These are phyloP conservation scores for Porites lutea DNA, from an alignment of 64 coral and sea anemone genomes.

Conservation along the genomic window DNA sequence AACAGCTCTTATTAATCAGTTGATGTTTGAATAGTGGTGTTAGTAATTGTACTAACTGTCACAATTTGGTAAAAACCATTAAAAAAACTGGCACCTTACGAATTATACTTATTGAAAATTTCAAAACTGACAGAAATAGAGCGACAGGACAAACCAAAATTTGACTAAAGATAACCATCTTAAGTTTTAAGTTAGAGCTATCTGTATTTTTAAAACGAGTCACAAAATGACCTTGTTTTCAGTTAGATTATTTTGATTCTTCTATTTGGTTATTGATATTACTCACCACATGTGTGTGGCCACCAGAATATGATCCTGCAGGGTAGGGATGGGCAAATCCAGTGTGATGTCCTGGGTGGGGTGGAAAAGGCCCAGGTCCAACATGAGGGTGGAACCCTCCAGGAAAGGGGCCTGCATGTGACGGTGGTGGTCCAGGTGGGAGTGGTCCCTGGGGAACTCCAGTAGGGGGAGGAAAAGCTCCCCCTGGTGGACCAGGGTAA, in stretches of 20 bases:
- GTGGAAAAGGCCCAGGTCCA: not conserved
- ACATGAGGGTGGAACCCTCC: not conserved
- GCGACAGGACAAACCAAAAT: too few species aligned
- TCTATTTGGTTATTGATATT: not conserved
- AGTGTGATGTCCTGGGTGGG: conserved; percentile 37
- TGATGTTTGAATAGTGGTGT: too few species aligned
- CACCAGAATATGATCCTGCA: conserved; percentile 10
- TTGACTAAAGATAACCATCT: too few species aligned
- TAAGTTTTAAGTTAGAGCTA: too few species aligned
- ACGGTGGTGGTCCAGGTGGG: not conserved
- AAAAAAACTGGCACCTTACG: too few species aligned
- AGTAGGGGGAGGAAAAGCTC: conserved; percentile 14
- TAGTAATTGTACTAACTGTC: too few species aligned
- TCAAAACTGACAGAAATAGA: too few species aligned
- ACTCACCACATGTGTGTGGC: conserved; percentile 22
- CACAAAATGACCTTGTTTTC: not conserved
- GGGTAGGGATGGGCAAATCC: conserved; percentile 4
- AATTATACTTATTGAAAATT: too few species aligned
- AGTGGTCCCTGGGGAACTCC: not conserved
- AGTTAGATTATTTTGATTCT: conserved; percentile 3
- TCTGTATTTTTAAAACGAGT: too few species aligned
- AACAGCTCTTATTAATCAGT: too few species aligned
- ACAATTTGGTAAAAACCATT: too few species aligned
- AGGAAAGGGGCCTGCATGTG: not conserved
- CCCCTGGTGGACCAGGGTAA: not conserved